A percentile compares a stretch with the other conserved stretches of the same genome.
Conservation (phyloP, 2,888 invertebrate genomes). For the Horisme vitalbata region DNA sequence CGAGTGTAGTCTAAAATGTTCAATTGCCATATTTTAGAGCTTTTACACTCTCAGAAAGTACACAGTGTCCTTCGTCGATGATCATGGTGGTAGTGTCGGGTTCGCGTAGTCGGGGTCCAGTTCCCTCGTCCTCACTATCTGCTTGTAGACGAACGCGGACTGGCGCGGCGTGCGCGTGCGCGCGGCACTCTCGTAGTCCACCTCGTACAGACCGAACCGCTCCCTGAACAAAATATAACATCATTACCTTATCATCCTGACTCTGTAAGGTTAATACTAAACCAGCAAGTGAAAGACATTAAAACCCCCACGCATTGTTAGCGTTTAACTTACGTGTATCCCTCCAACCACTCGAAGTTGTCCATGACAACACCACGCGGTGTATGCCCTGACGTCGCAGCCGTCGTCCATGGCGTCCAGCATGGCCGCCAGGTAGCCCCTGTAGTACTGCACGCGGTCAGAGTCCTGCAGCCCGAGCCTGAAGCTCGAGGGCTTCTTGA, state of each 20-base stretch:
- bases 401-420: conserved; percentile 67
- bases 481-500: no score
- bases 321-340: conserved; percentile 80
- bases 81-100: conserved; percentile 32
- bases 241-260: no score
- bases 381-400: conserved; percentile 71
- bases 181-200: conserved; percentile 41
- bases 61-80: conserved; percentile 32
- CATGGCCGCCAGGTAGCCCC: conserved; percentile 60
- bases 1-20: no score
- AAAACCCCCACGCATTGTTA: no score
- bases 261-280: no score
- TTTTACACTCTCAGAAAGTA: no score
- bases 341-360: conserved; percentile 83
- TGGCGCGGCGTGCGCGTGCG: conserved; percentile 50
- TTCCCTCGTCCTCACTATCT: conserved; percentile 41
- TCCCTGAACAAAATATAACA: no score
- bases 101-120: conserved; percentile 40
- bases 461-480: conserved; percentile 66
- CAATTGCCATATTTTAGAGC: no score
- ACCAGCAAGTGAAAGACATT: no score
- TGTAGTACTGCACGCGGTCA: conserved; percentile 58
- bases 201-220: conserved; percentile 51
- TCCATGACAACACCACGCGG: conserved; percentile 84
- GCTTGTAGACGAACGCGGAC: conserved; percentile 50